These are phyloP conservation scores for Magallana gigas DNA, from an alignment of 1,140 invertebrate species.

Conservation along the genomic window DNA sequence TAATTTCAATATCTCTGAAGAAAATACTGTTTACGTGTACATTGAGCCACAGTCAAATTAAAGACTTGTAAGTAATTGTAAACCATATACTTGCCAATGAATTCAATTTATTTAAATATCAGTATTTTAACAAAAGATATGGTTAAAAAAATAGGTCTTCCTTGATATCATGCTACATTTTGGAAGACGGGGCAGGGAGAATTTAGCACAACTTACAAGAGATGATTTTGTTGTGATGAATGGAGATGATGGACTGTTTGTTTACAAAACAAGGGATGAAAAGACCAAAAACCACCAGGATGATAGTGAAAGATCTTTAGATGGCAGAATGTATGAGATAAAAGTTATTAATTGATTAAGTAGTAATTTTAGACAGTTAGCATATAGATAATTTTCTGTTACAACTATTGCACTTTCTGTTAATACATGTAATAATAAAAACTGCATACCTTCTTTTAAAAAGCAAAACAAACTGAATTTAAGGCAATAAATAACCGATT, in stretches of 20 bases:
- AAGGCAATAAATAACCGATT: conserved; percentile 61
- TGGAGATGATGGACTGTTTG: neutral
- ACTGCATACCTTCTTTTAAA: neutral
- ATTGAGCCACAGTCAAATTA: neutral
- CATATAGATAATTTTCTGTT: neutral
- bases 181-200: conserved; percentile 15
- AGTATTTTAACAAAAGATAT: neutral
- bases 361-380: neutral
- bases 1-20: neutral
- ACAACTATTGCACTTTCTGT: neutral
- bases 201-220: neutral
- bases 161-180: conserved; percentile 12
- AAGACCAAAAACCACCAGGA: neutral
- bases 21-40: neutral
- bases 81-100: neutral
- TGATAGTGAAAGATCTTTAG: neutral
- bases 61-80: neutral
- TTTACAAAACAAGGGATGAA: neutral
- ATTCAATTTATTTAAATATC: neutral
- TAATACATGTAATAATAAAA: neutral
- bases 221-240: neutral
- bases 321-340: conserved; percentile 18
- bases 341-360: neutral
- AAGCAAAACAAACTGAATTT: no score
- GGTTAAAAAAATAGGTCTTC: neutral